Conservation (phyloP, 2,888 invertebrate species). For the Cheilosia vulpina region DNA sequence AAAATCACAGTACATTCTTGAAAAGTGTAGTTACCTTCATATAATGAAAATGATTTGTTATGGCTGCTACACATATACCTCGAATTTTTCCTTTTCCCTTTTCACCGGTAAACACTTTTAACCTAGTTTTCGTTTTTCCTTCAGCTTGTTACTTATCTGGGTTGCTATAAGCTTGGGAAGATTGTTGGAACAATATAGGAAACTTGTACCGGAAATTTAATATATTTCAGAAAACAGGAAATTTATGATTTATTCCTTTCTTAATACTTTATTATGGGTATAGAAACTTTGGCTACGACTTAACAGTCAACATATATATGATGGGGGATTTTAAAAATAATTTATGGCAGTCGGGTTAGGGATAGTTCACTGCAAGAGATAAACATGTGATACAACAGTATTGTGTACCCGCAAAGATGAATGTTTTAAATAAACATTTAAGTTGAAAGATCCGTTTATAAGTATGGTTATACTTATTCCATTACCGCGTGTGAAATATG, state of each 20-base stretch:
- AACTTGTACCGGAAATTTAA: slow-evolving; percentile 71
- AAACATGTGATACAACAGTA: background rate
- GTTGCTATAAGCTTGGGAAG: slow-evolving; percentile 31
- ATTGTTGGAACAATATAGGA: slow-evolving; percentile 62
- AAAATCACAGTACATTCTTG: slow-evolving; percentile 18
- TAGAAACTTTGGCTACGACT: slow-evolving; percentile 51
- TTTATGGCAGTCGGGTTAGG: slow-evolving; percentile 31
- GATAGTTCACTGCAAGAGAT: slow-evolving; percentile 16
- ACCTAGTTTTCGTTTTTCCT: slow-evolving; percentile 61
- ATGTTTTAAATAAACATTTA: too few relatives aligned
- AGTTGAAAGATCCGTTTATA: too few relatives aligned
- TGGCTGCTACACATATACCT: slow-evolving; percentile 15
- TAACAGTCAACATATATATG: slow-evolving; percentile 36
- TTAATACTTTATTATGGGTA: slow-evolving; percentile 56
- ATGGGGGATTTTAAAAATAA: slow-evolving; percentile 42
- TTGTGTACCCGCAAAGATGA: too few relatives aligned
- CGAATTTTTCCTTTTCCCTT: slow-evolving; percentile 1
- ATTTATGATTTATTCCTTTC: slow-evolving; percentile 68
- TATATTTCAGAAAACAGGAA: slow-evolving; percentile 71
- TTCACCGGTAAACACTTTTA: slow-evolving; percentile 56
- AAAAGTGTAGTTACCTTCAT: slow-evolving; percentile 22
- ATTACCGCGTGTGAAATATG: too few relatives aligned
- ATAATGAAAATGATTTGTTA: slow-evolving; percentile 57
- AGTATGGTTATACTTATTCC: too few relatives aligned
- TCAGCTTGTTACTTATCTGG: slow-evolving; percentile 57